Conservation (phyloP, 2,797 vertebrate species). For the Enteromius treurensis region DNA sequence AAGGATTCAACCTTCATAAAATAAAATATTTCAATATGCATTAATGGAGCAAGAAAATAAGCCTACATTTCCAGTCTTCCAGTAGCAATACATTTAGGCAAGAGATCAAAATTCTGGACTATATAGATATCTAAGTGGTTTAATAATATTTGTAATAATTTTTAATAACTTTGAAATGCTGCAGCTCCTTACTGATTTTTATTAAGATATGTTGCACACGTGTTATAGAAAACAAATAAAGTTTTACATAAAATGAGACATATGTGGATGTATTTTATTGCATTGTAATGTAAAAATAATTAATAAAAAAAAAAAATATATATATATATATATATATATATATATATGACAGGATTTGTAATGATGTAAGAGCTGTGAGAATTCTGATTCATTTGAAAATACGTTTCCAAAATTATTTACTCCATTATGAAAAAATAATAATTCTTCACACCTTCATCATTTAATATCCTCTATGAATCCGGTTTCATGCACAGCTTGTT, state of each 20-base stretch:
- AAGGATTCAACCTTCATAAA: background rate
- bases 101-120: too few species aligned
- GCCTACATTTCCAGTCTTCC: too few species aligned
- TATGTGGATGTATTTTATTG: background rate
- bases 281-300: background rate
- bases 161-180: background rate
- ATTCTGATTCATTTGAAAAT: background rate
- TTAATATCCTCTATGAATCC: background rate
- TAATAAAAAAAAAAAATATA: too few species aligned
- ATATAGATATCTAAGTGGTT: background rate
- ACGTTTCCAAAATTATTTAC: background rate
- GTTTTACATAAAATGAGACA: background rate
- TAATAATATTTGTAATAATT: background rate
- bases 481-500: slow-evolving; percentile 9
- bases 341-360: background rate
- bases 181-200: background rate
- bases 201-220: background rate
- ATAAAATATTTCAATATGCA: background rate
- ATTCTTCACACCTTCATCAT: slow-evolving; percentile 1
- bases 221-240: background rate
- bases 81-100: background rate
- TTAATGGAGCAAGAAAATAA: background rate
- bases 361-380: background rate
- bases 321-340: too few species aligned
- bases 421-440: background rate